Evolutionary conservation across 2,113 vertebrate genomes (phyloP), one percentile per base, ranked within the genome.

Genomic region (Brevimyrus niger): DNA sequence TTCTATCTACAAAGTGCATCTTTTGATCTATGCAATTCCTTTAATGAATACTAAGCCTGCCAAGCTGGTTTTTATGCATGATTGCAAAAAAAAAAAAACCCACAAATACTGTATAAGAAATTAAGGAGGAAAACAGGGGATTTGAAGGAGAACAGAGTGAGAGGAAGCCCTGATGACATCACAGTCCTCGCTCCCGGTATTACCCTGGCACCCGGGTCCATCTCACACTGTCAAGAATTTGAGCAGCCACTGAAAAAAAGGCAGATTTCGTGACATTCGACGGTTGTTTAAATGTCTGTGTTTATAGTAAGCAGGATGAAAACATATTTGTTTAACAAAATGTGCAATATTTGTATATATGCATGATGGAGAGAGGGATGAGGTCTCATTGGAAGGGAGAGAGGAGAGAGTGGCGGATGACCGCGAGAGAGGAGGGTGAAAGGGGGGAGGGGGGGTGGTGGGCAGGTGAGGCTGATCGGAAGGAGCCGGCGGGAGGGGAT

Each of bases 191-290:
- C 58, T 91, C 86, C 90, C 88, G 91, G 90, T 86, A 69, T 65
- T 51, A 58, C 55, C 47, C 53, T 0, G n/a, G 82, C n/a, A 53
- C 89, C 44, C 21, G 88, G 88, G 89, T 91, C 90, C 89, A 19
- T 9, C 88, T 96, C 94, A 96, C 91, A 96, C 46, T 1, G 89
- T 76, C 93, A 96, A 90, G 91, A 96, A 93, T 89, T 90, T 93
- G 42, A 93, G 93, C 91, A 96, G 93, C 96, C 96, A 96, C 95
- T 96, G 90, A 88, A 89, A 61, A 46, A 42, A 83, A 47, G 46
- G 3, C 42, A 42, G 23, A 31, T 21, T 27, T 4, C 3, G 4
- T 50, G 82, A 35, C 51, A 85, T 35, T 10, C 7, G 51, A 85
- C 6, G 27, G 21, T 9, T 44, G 19, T 27, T n/a, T 35, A 42